Conservation (phyloP, 2,888 invertebrate genomes). For the Galerucella pusilla region DNA sequence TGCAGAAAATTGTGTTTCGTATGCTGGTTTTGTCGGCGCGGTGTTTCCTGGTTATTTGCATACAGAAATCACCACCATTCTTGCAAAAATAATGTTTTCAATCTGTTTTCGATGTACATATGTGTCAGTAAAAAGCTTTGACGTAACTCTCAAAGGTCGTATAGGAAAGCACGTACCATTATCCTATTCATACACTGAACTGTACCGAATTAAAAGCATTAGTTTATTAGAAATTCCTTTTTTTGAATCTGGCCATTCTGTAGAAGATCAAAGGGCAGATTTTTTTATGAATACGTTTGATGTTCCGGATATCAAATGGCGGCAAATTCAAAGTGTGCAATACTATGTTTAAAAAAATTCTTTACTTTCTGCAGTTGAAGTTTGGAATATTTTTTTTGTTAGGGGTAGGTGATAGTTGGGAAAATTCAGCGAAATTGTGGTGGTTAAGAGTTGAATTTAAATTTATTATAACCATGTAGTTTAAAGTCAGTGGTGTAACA, state of each 20-base stretch:
- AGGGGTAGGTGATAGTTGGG: too few relatives aligned
- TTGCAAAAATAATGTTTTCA: neutral
- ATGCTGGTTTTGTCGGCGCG: too few relatives aligned
- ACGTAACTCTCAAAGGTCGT: constrained; percentile 2
- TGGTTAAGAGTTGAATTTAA: too few relatives aligned
- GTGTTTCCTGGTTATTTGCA: neutral
- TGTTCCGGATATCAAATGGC: neutral
- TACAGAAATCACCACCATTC: neutral
- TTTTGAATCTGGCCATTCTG: neutral
- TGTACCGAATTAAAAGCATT: constrained; percentile 15
- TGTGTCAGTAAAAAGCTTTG: constrained; percentile 6
- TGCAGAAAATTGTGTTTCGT: too few relatives aligned
- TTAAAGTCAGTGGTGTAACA: too few relatives aligned
- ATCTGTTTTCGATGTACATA: constrained; percentile 5
- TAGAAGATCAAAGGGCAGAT: constrained; percentile 8
- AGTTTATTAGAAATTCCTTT: constrained; percentile 12
- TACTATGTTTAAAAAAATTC: neutral
- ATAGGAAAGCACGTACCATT: neutral
- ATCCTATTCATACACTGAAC: constrained; percentile 7
- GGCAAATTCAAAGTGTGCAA: neutral
- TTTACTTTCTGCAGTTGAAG: neutral
- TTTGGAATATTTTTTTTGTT: neutral
- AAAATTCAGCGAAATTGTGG: neutral
- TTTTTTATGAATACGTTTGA: neutral
- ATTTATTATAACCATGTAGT: too few relatives aligned